Evolutionary conservation across 1,140 invertebrate species (phyloP), one percentile per base, ranked within the genome.

Genomic region (Bombus ignitus): DNA sequence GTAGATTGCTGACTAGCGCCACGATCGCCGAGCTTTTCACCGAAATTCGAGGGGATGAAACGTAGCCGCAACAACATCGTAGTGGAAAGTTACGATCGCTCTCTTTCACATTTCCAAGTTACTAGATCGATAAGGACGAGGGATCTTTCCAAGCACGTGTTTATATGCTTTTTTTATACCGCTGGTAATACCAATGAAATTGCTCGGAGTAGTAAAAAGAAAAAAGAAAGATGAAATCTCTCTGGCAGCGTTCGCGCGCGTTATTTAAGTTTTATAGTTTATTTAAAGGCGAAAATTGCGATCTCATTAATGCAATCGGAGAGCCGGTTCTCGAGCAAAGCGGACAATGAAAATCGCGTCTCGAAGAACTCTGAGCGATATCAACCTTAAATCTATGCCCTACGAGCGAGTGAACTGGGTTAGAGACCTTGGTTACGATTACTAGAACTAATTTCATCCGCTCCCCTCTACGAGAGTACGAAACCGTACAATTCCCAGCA

Each of bases 371-470:
- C 47, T 35, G 37, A 57, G n/a, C 9, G 71, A 77, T 57, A 53
- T 47, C 73, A 3, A 37, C 32, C 65, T 78, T 70, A 78, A 81
- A 81, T 85, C 83, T 73, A 85, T 81, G 83, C 59, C 32, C 35
- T 18, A 22, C 44, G 57, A 85, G 22, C 59, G 18, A 22, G 76
- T 68, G 81, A 85, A 81, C 77, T 59, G 78, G 83, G 71, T 85
- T 74, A 81, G 44, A 73, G n/a, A 70, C 70, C 39, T 74, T 70
- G 59, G 68, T 80, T 85, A 73, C 83, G 83, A 85, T 81, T 73
- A 81, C 83, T 71, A 57, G 37, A 85, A 73, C 78, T 85, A 85
- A 85, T 85, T 81, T 85, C 70, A 59, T 71, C n/a, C 35, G 3
- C 8, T 42, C 8, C 83, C 15, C 42, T 32, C 37, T 6, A n/a